Base-by-base conservation (phyloP, 2,797 vertebrate species). In the Propithecus perrieri region DNA sequence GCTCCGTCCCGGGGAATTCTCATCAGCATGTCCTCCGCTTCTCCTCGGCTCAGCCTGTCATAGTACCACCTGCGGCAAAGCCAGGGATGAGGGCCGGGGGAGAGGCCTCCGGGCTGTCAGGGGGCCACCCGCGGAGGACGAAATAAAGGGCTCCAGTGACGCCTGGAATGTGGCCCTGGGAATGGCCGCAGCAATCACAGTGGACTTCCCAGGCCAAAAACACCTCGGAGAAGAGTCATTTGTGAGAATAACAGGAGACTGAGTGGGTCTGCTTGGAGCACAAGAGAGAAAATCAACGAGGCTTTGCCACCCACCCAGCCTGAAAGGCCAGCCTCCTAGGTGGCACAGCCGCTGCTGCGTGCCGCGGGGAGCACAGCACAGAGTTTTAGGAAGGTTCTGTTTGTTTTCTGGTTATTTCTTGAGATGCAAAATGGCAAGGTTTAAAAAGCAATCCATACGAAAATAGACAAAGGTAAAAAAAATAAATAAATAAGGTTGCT, bases 11-110 rank as follows among this genome's bases (percentile, higher is more conserved):
- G 99, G 87, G 99, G 99, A 65, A 99, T 99, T 97, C 99, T 97
- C 98, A 99, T 98, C 94, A 99, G 98, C 99, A 99, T 99, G 96
- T 99, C 99, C 97, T 99, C 99, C 0, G 99, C 99, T 96, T 99
- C 99, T 7, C 99, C 99, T 14, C 99, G 98, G 98, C 99, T 99
- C 98, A 99, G 98, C 95, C 99, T 99, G 81, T 98, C 99, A 35
- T 99, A 99, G 98, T 99, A 99, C 99, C 99, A 99, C 26, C 99
- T 99, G 91, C n/a, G 95, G 28, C 67, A 72, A 15, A 57, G 38
- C 55, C 22, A 13, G 0, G 24, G n/a, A 12, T 10, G 14, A 13
- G 0, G 2, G 63, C 43, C 50, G 61, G 59, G 92, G 94, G 41
- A 96, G 91, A 9, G 38, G 83, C 63, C 92, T 93, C 48, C 24